These are phyloP conservation scores for Drosophila paranaensis DNA, from an alignment of 2,888 invertebrate species.

Conservation along the genomic window DNA sequence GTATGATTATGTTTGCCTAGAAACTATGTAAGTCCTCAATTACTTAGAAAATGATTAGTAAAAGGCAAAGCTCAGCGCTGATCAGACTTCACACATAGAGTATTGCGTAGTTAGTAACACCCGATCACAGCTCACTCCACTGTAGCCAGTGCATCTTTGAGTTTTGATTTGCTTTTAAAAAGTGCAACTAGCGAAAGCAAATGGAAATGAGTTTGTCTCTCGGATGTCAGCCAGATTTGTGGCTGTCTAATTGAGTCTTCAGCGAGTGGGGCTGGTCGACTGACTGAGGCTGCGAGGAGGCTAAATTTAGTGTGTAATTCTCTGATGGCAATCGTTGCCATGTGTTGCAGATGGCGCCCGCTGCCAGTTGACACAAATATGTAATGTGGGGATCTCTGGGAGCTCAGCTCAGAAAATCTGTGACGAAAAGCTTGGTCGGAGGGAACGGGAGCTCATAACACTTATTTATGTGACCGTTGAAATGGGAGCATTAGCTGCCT, in stretches of 20 bases:
- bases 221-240: slow-evolving; percentile 69
- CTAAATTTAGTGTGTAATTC: slow-evolving; percentile 83
- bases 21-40: no score
- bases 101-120: not conserved
- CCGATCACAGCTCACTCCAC: not conserved
- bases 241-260: slow-evolving; percentile 67
- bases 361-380: slow-evolving; percentile 60
- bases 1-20: no score
- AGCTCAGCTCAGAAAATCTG: slow-evolving; percentile 58
- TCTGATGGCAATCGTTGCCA: slow-evolving; percentile 78
- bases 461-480: slow-evolving; percentile 82
- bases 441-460: slow-evolving; percentile 62
- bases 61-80: no score
- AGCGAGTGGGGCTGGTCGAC: slow-evolving; percentile 19
- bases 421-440: slow-evolving; percentile 55
- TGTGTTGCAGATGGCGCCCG: slow-evolving; percentile 70
- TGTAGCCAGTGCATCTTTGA: no score
- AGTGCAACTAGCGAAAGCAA: slow-evolving; percentile 33
- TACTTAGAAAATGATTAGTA: no score
- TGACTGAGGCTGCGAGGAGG: slow-evolving; percentile 28
- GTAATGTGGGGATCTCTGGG: slow-evolving; percentile 12
- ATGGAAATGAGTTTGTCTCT: slow-evolving; percentile 50
- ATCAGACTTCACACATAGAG: not conserved
- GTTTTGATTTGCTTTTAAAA: not conserved
- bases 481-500: slow-evolving; percentile 79